phyloP scores from a whole-genome alignment of 2,888 invertebrate genomes.

The Melanchra persicariae region DNA sequence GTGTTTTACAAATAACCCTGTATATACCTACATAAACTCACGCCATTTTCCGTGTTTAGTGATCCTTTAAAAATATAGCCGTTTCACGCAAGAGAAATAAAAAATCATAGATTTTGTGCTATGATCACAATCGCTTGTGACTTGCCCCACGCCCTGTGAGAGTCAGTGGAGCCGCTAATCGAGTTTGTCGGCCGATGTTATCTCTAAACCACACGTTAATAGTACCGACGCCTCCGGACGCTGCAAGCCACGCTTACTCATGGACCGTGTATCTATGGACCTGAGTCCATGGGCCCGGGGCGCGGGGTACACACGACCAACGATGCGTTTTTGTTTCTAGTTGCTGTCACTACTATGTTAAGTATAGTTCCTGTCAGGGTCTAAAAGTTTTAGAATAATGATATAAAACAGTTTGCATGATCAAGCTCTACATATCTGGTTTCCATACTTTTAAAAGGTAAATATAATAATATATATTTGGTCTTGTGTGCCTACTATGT shows the following conservation, averaged over 20 bases:
- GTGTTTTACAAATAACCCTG: too few relatives aligned
- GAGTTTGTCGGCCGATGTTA: constrained; percentile 90
- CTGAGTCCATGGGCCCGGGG: not conserved
- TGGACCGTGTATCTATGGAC: constrained; percentile 24
- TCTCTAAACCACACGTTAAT: constrained; percentile 89
- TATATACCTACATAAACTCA: too few relatives aligned
- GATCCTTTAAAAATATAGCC: not conserved
- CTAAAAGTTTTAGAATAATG: not conserved
- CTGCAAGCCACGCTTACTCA: constrained; percentile 57
- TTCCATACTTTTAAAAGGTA: not conserved
- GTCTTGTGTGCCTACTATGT: not conserved
- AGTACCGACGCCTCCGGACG: constrained; percentile 82
- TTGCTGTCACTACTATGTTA: constrained; percentile 24
- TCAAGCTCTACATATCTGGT: not conserved
- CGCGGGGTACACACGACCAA: constrained; percentile 10
- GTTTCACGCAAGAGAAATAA: too few relatives aligned
- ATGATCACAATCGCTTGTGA: constrained; percentile 54
- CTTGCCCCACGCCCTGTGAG: constrained; percentile 68
- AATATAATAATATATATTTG: not conserved
- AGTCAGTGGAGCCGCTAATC: constrained; percentile 88
- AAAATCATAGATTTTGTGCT: not conserved
- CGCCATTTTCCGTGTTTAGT: not conserved
- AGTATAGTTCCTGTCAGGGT: constrained; percentile 1
- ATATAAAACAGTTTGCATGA: not conserved
- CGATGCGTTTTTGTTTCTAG: constrained; percentile 40